Conservation (phyloP, 2,888 invertebrate species). For the Eurytoma adleriae region DNA sequence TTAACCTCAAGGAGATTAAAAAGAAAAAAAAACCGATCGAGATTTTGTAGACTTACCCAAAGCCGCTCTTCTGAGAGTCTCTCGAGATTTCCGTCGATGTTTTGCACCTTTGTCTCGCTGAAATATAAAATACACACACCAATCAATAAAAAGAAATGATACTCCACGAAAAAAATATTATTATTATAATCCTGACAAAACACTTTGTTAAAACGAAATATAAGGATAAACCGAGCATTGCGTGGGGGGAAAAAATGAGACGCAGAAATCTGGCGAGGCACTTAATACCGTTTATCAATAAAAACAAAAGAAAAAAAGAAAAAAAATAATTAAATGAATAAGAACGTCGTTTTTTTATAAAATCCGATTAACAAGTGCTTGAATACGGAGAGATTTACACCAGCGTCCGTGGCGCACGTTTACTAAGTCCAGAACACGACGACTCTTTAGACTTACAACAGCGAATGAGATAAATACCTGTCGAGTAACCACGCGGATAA, state of each 20-base stretch:
- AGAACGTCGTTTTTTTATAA: constrained; percentile 35
- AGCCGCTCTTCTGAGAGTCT: constrained; percentile 62
- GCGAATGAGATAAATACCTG: background rate
- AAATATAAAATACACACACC: constrained; percentile 1
- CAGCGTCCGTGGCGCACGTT: constrained; percentile 21
- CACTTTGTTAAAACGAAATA: background rate
- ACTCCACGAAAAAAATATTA: constrained; percentile 7
- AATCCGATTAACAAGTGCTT: background rate
- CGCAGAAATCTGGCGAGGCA: constrained; percentile 36
- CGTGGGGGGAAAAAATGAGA: background rate
- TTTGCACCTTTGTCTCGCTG: constrained; percentile 56
- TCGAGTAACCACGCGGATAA: background rate
- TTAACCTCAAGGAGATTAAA: constrained; percentile 67
- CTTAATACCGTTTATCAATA: constrained; percentile 25
- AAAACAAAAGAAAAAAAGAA: constrained; percentile 24
- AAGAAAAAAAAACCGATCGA: constrained; percentile 62
- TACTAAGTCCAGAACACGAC: constrained; percentile 3
- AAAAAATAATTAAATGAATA: constrained; percentile 10
- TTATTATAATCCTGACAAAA: constrained; percentile 5
- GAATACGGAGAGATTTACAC: constrained; percentile 8
- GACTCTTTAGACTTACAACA: background rate
- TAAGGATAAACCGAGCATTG: background rate
- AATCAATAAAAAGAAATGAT: constrained; percentile 21
- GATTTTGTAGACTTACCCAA: constrained; percentile 71
- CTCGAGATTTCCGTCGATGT: constrained; percentile 66